phyloP scores from a whole-genome alignment of 2,888 invertebrate species.

The Cheilosia vernalis region DNA sequence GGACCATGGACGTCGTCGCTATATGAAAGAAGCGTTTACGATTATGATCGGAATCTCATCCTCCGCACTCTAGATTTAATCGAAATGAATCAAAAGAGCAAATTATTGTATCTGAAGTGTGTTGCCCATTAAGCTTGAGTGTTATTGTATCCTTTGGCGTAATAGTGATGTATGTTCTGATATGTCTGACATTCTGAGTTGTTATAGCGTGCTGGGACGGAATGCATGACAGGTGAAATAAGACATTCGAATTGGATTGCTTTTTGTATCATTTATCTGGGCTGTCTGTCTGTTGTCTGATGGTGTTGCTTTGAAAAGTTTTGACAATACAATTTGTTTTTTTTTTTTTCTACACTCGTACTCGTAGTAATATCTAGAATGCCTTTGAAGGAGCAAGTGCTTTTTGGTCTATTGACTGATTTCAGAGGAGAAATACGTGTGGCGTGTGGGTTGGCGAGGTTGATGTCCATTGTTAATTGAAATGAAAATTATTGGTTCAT shows the following conservation, averaged over 20 bases:
- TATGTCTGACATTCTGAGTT: constrained; percentile 24
- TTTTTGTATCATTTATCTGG: constrained; percentile 38
- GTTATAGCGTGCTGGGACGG: constrained; percentile 5
- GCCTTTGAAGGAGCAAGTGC: background rate
- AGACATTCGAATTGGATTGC: constrained; percentile 43
- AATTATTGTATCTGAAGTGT: constrained; percentile 47
- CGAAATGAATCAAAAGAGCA: constrained; percentile 63
- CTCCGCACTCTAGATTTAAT: constrained; percentile 56
- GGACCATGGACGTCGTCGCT: constrained; percentile 11
- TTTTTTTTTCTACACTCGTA: too few species aligned
- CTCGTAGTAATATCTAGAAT: background rate
- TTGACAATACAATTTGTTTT: background rate
- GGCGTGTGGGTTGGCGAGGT: too few species aligned
- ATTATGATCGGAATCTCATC: constrained; percentile 31
- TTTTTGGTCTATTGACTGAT: background rate
- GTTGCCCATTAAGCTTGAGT: constrained; percentile 36
- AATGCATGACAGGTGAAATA: constrained; percentile 20
- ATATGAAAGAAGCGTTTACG: constrained; percentile 18
- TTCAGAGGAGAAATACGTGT: background rate
- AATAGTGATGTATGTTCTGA: constrained; percentile 48
- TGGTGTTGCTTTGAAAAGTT: background rate
- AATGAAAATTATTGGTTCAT: too few species aligned
- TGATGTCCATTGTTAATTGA: too few species aligned
- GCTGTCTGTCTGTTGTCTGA: background rate
- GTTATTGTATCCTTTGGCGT: constrained; percentile 58